A percentile compares a stretch with the other conserved stretches of the same genome.
Conservation (phyloP, 2,888 invertebrate genomes). For the Polydrusus pterygomalis region DNA sequence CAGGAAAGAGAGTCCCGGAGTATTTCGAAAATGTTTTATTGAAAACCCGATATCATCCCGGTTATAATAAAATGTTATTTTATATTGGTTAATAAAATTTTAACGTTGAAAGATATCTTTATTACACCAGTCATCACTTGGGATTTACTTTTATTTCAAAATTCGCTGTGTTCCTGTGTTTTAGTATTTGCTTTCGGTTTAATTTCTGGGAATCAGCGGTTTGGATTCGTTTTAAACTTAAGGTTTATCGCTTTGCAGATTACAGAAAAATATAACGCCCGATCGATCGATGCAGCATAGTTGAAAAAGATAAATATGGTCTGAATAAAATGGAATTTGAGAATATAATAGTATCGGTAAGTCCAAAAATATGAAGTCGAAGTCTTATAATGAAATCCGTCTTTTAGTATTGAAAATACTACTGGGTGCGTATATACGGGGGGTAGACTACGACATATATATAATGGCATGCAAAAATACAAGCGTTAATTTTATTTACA, state of each 20-base stretch:
- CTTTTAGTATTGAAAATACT: no score
- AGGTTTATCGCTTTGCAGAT: background rate
- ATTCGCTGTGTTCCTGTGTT: background rate
- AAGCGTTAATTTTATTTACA: no score
- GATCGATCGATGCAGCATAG: no score
- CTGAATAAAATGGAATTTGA: no score
- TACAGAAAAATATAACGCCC: no score
- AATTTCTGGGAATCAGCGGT: background rate
- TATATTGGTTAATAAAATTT: constrained; percentile 14
- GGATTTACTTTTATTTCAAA: background rate
- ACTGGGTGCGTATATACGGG: no score
- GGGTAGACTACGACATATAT: no score
- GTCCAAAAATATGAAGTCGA: no score
- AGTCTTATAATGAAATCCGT: no score
- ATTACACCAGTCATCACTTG: background rate
- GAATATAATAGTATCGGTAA: no score
- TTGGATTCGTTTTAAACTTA: background rate
- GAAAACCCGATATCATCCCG: background rate
- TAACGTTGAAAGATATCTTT: background rate
- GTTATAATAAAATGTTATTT: constrained; percentile 9
- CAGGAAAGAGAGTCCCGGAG: background rate
- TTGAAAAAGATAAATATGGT: no score
- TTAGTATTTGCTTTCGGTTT: background rate
- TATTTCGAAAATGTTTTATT: constrained; percentile 8
- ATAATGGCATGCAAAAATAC: no score